These are phyloP conservation scores for Heliconius ethilla DNA, from an alignment of 2,888 invertebrate genomes.

Conservation along the genomic window DNA sequence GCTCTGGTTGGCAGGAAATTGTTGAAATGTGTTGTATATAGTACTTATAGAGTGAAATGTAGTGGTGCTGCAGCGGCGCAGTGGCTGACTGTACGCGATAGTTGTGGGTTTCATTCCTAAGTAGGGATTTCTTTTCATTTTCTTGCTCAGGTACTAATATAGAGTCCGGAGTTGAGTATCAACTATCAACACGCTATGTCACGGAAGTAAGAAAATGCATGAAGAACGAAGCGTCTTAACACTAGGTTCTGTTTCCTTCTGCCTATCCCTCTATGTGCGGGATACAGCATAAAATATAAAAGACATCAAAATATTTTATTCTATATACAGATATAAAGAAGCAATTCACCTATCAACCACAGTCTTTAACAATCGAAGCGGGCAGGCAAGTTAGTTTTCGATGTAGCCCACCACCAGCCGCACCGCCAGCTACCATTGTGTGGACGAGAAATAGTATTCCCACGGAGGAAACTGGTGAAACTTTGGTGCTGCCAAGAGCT, in stretches of 20 bases:
- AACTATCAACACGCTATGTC: too few relatives aligned
- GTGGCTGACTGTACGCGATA: too few relatives aligned
- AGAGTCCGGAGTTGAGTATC: too few relatives aligned
- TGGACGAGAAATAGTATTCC: conserved; percentile 90
- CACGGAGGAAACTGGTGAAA: conserved; percentile 90
- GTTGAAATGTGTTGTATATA: too few relatives aligned
- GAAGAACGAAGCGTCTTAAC: too few relatives aligned
- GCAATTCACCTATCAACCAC: conserved; percentile 92
- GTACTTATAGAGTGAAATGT: too few relatives aligned
- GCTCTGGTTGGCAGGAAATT: background rate
- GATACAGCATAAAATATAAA: background rate
- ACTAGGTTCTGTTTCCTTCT: too few relatives aligned
- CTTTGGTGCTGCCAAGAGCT: conserved; percentile 92
- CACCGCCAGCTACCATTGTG: conserved; percentile 91
- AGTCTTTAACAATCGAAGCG: conserved; percentile 89
- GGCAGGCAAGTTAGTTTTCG: conserved; percentile 91
- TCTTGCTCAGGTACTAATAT: too few relatives aligned
- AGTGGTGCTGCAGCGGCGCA: too few relatives aligned
- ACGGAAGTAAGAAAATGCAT: too few relatives aligned
- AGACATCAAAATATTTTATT: background rate
- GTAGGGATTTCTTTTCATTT: too few relatives aligned
- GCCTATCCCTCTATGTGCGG: background rate
- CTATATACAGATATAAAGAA: conserved; percentile 89
- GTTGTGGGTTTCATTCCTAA: too few relatives aligned
- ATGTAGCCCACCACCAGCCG: conserved; percentile 93